Evolutionary conservation across 2,797 vertebrate species (phyloP).

Genomic region (Halcyon badia): DNA sequence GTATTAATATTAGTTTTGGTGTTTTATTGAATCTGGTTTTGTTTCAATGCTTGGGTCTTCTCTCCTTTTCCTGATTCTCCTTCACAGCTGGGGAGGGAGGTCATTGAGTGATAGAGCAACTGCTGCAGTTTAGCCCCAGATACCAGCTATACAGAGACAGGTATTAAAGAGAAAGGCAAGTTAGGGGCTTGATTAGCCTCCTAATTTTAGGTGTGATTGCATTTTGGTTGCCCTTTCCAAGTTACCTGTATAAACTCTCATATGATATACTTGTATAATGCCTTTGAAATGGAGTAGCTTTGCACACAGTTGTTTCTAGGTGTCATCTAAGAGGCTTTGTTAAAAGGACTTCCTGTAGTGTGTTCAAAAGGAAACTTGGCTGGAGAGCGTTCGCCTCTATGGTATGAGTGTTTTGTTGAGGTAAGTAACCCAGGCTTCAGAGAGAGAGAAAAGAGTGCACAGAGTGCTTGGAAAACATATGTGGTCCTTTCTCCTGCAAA

Average conservation of each 20-base stretch:
- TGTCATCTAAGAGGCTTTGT: not conserved
- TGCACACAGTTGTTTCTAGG: not conserved
- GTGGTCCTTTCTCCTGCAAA: not conserved
- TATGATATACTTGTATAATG: not conserved
- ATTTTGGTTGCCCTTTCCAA: not conserved
- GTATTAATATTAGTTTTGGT: not conserved
- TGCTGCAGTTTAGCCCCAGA: not conserved
- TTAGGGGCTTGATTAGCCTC: not conserved
- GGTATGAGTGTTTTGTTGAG: not conserved
- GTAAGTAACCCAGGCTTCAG: not conserved
- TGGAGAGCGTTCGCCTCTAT: not conserved
- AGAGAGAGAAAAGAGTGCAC: not conserved
- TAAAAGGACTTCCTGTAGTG: not conserved
- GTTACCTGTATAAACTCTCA: not conserved
- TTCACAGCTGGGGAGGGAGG: not conserved
- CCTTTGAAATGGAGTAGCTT: not conserved
- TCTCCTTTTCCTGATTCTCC: not conserved
- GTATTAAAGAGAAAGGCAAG: not conserved
- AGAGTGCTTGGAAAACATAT: not conserved
- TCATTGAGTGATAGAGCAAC: not conserved
- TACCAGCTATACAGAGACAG: not conserved
- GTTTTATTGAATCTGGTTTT: no score
- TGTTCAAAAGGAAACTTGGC: not conserved
- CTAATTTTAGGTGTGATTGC: not conserved
- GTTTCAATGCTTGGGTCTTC: no score